Conservation (phyloP, 2,888 invertebrate species). For the Branchellion lobata region DNA sequence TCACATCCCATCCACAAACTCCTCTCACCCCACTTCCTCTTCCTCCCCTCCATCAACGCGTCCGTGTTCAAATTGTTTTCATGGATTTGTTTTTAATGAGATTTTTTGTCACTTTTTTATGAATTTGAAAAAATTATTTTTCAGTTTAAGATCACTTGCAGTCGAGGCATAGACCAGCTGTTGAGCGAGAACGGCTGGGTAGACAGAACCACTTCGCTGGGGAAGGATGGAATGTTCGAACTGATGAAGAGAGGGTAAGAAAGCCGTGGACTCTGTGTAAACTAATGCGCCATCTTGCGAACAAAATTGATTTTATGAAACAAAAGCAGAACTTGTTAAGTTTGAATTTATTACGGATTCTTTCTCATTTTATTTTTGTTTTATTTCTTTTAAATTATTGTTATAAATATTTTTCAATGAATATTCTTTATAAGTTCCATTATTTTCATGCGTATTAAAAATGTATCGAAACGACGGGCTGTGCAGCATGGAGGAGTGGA, state of each 20-base stretch:
- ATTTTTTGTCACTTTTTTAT: no score
- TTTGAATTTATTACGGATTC: not conserved
- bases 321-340: not conserved
- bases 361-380: not conserved
- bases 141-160: no score
- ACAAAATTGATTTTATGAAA: not conserved
- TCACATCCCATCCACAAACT: conserved; percentile 64
- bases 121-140: no score
- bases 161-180: conserved; percentile 58
- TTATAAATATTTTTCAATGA: no score
- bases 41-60: conserved; percentile 64
- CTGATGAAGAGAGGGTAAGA: conserved; percentile 62
- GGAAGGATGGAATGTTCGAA: conserved; percentile 62
- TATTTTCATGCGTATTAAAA: no score
- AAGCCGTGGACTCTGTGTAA: no score
- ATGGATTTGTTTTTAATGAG: not conserved
- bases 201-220: conserved; percentile 63
- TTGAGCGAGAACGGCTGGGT: conserved; percentile 63
- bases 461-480: no score
- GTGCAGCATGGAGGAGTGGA: conserved; percentile 58
- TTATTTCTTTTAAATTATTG: no score
- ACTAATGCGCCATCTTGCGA: conserved; percentile 38
- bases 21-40: conserved; percentile 64
- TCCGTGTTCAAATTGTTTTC: conserved; percentile 53
- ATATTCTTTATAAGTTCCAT: no score